Evolutionary conservation across 2,113 vertebrate species (phyloP), one percentile per base, ranked within the genome.

Genomic region (Oncorhynchus masou): DNA sequence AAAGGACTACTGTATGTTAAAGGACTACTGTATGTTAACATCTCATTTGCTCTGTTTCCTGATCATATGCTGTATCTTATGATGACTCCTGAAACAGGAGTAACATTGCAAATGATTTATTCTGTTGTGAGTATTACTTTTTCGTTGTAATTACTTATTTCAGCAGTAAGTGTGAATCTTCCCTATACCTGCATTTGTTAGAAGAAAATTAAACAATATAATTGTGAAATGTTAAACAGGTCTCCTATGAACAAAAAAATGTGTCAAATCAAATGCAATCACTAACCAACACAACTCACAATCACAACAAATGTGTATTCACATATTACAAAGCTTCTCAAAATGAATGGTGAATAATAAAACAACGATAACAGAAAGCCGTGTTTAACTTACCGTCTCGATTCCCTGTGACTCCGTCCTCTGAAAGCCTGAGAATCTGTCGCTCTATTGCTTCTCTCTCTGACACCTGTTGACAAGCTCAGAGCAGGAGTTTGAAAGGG

Each of bases 391-490:
- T 92, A 92, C 91, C 88, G 68, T 86, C 86, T 76, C 69, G 60
- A 62, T 49, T 71, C 73, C 64, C 68, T 70, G 29, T 20, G 25
- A 39, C 57, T 24, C 29, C 68, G 54, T 57, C 60, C 57, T 68
- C 76, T 84, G 51, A 48, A 22, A 49, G 68, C 60, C 51, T 54
- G 51, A 16, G 51, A 54, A 54, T 79, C 72, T 74, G 84, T 65
- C 68, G 19, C 34, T 24, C 51, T 51, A 59, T 27, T 72, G 25
- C 48, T 34, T 83, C 76, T 87, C 62, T 69, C 76, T 81, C 73
- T 82, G 77, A 79, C 91, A 94, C 93, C 92, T 93, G 91, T 87
- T 89, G 86, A 91, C 83, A 79, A 86, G 80, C 64, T 79, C 7
- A 69, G 70, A 74, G 70, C 74, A 78, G 12, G 70, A 79, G 90